These are phyloP conservation scores for Drosophila burlai DNA, from an alignment of 1,140 invertebrate genomes.

Conservation along the genomic window DNA sequence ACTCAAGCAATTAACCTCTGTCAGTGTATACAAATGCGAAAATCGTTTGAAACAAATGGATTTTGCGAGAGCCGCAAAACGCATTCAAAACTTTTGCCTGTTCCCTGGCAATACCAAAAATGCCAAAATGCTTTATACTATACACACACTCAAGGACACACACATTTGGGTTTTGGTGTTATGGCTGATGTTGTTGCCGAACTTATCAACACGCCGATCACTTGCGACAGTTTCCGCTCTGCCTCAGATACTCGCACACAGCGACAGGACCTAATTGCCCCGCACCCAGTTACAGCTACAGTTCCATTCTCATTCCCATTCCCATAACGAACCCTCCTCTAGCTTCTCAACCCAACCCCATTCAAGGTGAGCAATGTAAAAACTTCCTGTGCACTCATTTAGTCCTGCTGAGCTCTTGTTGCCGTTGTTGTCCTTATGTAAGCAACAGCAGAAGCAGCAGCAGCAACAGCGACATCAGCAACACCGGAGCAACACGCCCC, in stretches of 20 bases:
- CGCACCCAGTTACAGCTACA: conserved; percentile 56
- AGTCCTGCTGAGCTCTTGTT: conserved; percentile 52
- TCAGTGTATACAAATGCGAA: conserved; percentile 40
- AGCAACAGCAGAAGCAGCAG: conserved; percentile 29
- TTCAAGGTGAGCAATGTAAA: conserved; percentile 78
- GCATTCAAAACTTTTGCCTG: conserved; percentile 58
- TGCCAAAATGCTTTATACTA: conserved; percentile 50
- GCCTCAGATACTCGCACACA: conserved; percentile 52
- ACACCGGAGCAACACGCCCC: conserved; percentile 52
- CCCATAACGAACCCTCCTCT: conserved; percentile 7
- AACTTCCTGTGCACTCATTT: conserved; percentile 83
- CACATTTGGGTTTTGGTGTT: conserved; percentile 31
- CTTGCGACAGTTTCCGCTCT: conserved; percentile 79
- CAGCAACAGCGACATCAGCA: conserved; percentile 40
- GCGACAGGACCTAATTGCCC: conserved; percentile 72
- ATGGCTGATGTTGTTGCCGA: conserved; percentile 51
- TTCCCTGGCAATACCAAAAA: conserved; percentile 36
- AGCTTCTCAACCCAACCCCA: conserved; percentile 38
- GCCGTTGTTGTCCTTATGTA: conserved; percentile 60
- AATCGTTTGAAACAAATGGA: conserved; percentile 57
- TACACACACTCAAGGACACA: conserved; percentile 9
- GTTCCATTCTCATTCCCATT: conserved; percentile 21
- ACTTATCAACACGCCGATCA: conserved; percentile 82
- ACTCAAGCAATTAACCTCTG: conserved; percentile 23
- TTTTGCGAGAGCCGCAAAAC: conserved; percentile 55